Evolutionary conservation across 2,113 vertebrate species (phyloP).

Genomic region (Oreocharis arfaki): DNA sequence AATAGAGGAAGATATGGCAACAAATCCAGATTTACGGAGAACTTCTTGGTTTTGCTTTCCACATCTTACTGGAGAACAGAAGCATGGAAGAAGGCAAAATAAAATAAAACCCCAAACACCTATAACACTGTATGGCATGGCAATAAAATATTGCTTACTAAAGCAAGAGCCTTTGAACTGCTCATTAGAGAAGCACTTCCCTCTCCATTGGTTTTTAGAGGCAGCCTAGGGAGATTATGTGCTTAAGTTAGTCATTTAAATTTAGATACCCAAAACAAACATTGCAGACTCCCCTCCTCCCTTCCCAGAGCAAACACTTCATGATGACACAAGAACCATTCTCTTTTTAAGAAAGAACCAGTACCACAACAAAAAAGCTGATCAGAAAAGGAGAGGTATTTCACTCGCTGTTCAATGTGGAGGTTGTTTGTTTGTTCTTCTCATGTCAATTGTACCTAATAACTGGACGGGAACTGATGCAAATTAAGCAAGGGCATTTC

Average conservation of each 20-base stretch:
- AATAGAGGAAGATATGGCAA: neutral
- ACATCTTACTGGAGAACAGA: neutral
- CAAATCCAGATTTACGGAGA: neutral
- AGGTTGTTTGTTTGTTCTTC: neutral
- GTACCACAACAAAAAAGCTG: neutral
- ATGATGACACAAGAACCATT: neutral
- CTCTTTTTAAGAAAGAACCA: neutral
- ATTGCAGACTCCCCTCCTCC: neutral
- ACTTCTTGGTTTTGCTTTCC: neutral
- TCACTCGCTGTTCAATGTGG: neutral
- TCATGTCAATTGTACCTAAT: neutral
- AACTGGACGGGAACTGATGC: neutral
- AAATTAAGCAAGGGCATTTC: constrained; percentile 50
- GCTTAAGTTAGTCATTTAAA: constrained; percentile 26
- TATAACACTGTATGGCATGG: neutral
- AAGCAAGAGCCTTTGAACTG: constrained; percentile 19
- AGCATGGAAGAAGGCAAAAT: neutral
- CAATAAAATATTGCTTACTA: neutral
- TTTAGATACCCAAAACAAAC: constrained; percentile 48
- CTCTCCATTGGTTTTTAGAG: constrained; percentile 9
- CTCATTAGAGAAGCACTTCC: neutral
- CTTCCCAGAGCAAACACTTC: neutral
- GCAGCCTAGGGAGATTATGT: constrained; percentile 32
- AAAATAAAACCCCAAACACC: neutral
- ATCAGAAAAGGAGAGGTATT: neutral